phyloP scores from a whole-genome alignment of 2,113 vertebrate species.

The Callionymus lyra region DNA sequence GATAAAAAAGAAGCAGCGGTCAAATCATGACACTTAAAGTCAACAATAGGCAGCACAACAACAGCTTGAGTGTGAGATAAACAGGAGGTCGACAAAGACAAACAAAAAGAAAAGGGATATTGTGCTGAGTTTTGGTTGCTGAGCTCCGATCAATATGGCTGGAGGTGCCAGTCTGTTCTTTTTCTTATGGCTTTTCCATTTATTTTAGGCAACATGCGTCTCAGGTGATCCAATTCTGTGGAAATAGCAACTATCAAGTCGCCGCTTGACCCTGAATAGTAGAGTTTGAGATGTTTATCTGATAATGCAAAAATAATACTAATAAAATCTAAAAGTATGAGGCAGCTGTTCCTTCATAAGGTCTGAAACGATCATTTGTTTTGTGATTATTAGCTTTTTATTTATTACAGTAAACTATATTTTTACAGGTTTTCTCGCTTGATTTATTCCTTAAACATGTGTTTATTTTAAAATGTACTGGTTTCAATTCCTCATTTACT shows the following conservation, averaged over 20 bases:
- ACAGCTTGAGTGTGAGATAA: constrained; percentile 38
- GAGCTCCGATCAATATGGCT: constrained; percentile 12
- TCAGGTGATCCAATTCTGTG: constrained; percentile 13
- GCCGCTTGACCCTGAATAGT: constrained; percentile 6
- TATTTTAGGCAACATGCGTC: constrained; percentile 18
- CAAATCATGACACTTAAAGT: constrained; percentile 17
- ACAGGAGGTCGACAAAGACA: constrained; percentile 16
- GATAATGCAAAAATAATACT: too few relatives aligned
- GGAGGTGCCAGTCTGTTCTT: constrained; percentile 26
- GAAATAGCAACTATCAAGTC: constrained; percentile 7
- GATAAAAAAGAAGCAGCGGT: constrained; percentile 18
- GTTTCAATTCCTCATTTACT: too few relatives aligned
- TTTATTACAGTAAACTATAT: too few relatives aligned
- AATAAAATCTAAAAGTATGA: too few relatives aligned
- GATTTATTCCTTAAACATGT: too few relatives aligned
- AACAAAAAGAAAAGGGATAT: too few relatives aligned
- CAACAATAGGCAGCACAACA: constrained; percentile 38
- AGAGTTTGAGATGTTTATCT: too few relatives aligned
- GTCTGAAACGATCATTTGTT: too few relatives aligned
- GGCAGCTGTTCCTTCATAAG: too few relatives aligned
- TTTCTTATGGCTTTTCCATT: constrained; percentile 51
- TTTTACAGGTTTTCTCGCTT: too few relatives aligned
- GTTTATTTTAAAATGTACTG: too few relatives aligned
- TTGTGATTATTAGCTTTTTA: too few relatives aligned
- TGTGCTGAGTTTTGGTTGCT: constrained; percentile 4